Evolutionary conservation across 2,113 vertebrate species (phyloP).

Genomic region (Pelodiscus sinensis): DNA sequence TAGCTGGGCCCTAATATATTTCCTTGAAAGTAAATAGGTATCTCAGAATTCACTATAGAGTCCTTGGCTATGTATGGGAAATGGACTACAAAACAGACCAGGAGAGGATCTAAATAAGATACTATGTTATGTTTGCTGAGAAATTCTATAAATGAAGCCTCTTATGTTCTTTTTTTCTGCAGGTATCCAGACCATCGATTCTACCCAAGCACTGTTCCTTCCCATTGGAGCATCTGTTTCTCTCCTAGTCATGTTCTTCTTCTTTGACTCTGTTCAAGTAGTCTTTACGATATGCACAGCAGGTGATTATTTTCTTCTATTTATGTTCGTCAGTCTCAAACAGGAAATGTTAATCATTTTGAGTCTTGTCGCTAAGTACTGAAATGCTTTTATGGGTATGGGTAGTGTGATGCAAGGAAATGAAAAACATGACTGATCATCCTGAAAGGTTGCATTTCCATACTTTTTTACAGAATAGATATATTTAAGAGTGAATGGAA

Average conservation of each 20-base stretch:
- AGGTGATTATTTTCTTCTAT: conserved; percentile 81
- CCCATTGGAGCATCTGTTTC: conserved; percentile 98
- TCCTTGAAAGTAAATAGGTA: fast-evolving
- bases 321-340: not conserved
- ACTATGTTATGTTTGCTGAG: not conserved
- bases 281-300: conserved; percentile 99
- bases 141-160: not conserved
- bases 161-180: conserved; percentile 32
- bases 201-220: conserved; percentile 97
- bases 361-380: conserved; percentile 14
- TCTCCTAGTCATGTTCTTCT: conserved; percentile 99
- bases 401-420: not conserved
- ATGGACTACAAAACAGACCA: not conserved
- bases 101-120: not conserved
- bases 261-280: conserved; percentile 99
- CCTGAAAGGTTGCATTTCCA: conserved; percentile 23
- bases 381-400: not conserved
- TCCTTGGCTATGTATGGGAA: not conserved
- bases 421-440: not conserved
- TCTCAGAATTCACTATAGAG: fast-evolving
- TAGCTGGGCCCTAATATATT: not conserved
- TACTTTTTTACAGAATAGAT: not conserved
- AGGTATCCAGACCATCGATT: conserved; percentile 99
- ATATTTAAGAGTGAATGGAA: conserved; percentile 8
- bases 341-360: not conserved